Evolutionary conservation across 37 sponge, comb jelly and placozoan genomes (phyloP), one percentile per base, ranked within the genome.

Genomic region (Dysidea cf. avara): DNA sequence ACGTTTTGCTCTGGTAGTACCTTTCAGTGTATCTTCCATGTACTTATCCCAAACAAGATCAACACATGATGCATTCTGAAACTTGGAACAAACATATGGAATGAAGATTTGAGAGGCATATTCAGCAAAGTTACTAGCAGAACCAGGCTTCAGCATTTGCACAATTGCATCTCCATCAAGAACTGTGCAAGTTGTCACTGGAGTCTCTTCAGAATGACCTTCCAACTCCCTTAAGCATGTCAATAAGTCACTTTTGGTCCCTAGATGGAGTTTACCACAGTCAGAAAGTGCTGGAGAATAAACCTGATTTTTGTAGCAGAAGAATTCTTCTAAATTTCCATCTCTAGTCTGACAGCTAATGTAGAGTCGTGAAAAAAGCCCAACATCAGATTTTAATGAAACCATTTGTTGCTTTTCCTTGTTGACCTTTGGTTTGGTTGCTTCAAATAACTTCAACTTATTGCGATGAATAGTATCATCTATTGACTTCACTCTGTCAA

Each of bases 211-310:
- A 32, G 16, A 66, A 67, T 9, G 56, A 43, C 9, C 46, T 43
- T 43, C 46, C 5, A n/a, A n/a, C n/a, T n/a, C n/a, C 57, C 66
- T 62, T 36, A 77, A 20, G 66, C n/a, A 77, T 18, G 33, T 33
- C 49, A 39, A 48, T 1, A 77, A 54, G 78, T 77, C 78, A 66
- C 68, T 66, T 53, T 77, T 77, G 38, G 53, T 66, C 50, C 77
- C 77, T 49, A 76, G 49, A 17, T 28, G 66, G 16, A 76, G 77
- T 4, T 21, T 62, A 12, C 77, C 77, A 63, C 24, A 9, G 62
- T 61, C 52, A 16, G 52, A 64, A 21, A 76, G 77, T 40, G 77
- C 39, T 63, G 66, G 77, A 43, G 46, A 9, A 43, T 43, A 43
- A 12, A 9, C 46, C 9, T 43, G 46, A 43, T 43, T 43, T 43